phyloP scores from a whole-genome alignment of 2,113 vertebrate species.

The Bubo scandiacus region DNA sequence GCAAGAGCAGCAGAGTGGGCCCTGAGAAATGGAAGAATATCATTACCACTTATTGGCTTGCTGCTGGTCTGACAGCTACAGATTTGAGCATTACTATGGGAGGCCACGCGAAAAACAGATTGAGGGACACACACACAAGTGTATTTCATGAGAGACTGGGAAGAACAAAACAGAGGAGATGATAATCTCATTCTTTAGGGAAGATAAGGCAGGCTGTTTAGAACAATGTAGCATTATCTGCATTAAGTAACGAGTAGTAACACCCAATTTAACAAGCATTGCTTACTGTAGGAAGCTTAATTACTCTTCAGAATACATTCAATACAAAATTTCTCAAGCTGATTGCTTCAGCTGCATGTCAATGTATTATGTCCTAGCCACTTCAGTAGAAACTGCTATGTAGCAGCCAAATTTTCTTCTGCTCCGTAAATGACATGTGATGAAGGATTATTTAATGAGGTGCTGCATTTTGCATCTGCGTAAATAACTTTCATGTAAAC shows the following conservation, averaged over 20 bases:
- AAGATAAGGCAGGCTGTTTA: slow-evolving; percentile 25
- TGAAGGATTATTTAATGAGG: slow-evolving; percentile 31
- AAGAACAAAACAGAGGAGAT: slow-evolving; percentile 10
- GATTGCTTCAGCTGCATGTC: slow-evolving; percentile 21
- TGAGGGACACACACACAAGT: neutral
- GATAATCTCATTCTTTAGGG: slow-evolving; percentile 29
- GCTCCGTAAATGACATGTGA: neutral
- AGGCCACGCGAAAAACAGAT: neutral
- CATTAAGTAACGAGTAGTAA: slow-evolving; percentile 17
- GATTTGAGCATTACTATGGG: neutral
- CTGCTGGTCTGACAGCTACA: neutral
- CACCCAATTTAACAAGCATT: slow-evolving; percentile 37
- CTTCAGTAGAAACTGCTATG: neutral
- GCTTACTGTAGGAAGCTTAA: slow-evolving; percentile 50
- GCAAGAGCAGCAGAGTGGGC: neutral
- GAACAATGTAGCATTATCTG: slow-evolving; percentile 27
- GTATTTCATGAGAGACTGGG: neutral
- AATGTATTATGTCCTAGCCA: neutral
- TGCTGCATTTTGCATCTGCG: slow-evolving; percentile 30
- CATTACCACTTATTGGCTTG: neutral
- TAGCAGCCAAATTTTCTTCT: slow-evolving; percentile 19
- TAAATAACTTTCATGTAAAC: slow-evolving; percentile 21
- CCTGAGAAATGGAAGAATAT: neutral
- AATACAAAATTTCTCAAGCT: slow-evolving; percentile 28
- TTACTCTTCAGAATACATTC: slow-evolving; percentile 34